phyloP scores from a whole-genome alignment of 2,888 invertebrate genomes.

The Scaptomyza parva region DNA sequence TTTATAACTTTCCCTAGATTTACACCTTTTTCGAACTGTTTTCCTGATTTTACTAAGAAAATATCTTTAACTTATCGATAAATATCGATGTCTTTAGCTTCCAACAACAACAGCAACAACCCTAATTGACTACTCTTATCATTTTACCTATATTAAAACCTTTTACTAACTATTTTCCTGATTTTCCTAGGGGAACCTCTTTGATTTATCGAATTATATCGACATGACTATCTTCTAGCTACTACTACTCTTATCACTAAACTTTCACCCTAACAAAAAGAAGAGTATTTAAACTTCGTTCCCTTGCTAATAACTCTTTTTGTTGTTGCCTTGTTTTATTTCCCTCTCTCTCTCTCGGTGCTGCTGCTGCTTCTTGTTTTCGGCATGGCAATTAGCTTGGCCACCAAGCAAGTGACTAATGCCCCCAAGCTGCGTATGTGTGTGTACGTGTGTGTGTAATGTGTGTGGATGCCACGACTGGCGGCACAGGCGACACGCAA shows the following conservation, averaged over 20 bases:
- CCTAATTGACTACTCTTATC: no score
- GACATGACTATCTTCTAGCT: background rate
- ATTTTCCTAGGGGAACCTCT: no score
- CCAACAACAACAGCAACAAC: no score
- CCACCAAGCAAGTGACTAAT: conserved; percentile 76
- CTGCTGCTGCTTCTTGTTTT: conserved; percentile 25
- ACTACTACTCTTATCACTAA: background rate
- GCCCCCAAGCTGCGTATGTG: conserved; percentile 38
- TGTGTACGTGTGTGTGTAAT: conserved; percentile 18
- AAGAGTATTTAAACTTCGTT: conserved; percentile 19
- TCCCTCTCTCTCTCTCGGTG: no score
- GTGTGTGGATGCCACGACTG: conserved; percentile 61
- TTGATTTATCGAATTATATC: no score
- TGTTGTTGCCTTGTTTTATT: conserved; percentile 3
- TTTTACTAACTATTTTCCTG: no score
- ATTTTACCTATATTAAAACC: no score
- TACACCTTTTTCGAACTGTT: no score
- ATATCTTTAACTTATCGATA: no score
- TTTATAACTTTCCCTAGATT: no score
- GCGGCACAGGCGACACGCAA: conserved; percentile 78
- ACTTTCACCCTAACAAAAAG: background rate
- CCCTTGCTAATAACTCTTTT: conserved; percentile 1
- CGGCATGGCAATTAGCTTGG: conserved; percentile 69
- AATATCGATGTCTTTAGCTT: no score
- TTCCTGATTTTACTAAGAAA: no score